Evolutionary conservation across 2,797 vertebrate species (phyloP).

Genomic region (Neomorphus geoffroyi): DNA sequence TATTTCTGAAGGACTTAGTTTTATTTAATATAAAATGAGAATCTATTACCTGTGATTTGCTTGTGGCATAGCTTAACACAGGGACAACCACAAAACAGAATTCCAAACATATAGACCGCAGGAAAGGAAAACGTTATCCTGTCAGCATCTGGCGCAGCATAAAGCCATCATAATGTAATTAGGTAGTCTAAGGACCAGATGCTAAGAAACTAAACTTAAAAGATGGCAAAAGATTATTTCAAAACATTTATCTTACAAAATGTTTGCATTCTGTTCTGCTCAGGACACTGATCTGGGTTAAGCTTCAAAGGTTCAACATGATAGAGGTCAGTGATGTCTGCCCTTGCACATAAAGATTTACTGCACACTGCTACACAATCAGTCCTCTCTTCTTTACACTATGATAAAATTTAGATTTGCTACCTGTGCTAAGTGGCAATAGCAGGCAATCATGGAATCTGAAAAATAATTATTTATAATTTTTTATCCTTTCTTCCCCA

Average conservation of each 20-base stretch:
- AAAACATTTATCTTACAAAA: neutral
- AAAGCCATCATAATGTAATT: slow-evolving; percentile 76
- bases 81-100: slow-evolving; percentile 35
- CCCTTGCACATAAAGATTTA: neutral
- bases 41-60: neutral
- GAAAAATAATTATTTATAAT: neutral
- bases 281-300: neutral
- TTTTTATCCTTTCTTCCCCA: neutral
- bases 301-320: neutral
- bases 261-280: neutral
- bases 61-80: neutral
- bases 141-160: slow-evolving; percentile 70
- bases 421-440: neutral
- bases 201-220: slow-evolving; percentile 71
- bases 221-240: slow-evolving; percentile 56
- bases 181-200: slow-evolving; percentile 69
- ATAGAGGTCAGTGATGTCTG: neutral
- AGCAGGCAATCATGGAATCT: neutral
- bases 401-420: neutral
- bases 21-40: neutral
- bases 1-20: neutral
- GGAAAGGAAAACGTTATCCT: slow-evolving; percentile 41
- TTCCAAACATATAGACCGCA: neutral
- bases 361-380: neutral
- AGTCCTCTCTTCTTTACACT: neutral